These are phyloP conservation scores for Erithacus rubecula DNA, from an alignment of 2,797 vertebrate genomes.

Conservation along the genomic window DNA sequence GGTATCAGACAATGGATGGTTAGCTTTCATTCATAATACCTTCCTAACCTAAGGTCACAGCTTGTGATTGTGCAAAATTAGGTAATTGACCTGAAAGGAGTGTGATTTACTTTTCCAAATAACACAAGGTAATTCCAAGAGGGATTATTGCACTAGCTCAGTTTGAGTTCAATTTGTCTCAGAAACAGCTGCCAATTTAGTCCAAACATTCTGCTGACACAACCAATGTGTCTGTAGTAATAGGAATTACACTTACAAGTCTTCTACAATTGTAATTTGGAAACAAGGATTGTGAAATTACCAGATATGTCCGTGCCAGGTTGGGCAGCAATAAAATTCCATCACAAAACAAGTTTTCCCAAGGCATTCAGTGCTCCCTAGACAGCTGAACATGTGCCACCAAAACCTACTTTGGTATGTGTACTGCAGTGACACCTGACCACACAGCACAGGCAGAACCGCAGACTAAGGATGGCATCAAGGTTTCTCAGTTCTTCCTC, in stretches of 20 bases:
- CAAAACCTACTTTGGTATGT: not conserved
- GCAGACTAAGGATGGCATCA: not conserved
- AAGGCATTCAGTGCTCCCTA: not conserved
- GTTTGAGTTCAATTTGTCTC: not conserved
- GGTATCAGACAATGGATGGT: not conserved
- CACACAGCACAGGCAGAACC: not conserved
- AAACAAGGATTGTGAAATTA: not conserved
- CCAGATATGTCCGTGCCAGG: not conserved
- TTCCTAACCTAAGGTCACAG: not conserved
- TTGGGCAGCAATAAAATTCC: not conserved
- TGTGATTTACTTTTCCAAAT: not conserved
- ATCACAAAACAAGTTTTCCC: not conserved
- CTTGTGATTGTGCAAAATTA: not conserved
- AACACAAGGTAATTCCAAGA: not conserved
- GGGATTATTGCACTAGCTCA: not conserved
- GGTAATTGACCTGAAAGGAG: not conserved
- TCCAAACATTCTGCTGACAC: not conserved
- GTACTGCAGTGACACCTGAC: not conserved
- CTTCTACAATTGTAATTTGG: not conserved
- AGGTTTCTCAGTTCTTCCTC: not conserved
- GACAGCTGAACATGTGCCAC: not conserved
- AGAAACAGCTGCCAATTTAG: not conserved
- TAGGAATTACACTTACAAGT: not conserved
- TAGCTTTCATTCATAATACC: not conserved
- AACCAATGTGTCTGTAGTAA: not conserved